Evolutionary conservation across 2,888 invertebrate genomes (phyloP).

Genomic region (Dryobotodes eremita): DNA sequence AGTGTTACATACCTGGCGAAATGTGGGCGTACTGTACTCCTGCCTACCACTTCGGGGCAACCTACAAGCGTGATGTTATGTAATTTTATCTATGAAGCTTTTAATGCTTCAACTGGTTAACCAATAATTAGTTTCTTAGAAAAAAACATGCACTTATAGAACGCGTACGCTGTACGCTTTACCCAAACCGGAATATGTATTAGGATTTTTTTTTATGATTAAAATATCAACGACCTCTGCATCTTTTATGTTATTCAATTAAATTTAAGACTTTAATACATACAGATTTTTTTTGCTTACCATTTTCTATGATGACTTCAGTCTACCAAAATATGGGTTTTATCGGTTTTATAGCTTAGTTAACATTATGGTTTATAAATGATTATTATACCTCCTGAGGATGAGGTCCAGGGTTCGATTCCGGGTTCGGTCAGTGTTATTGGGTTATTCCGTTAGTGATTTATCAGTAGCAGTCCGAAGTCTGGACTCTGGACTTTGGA

Average conservation of each 20-base stretch:
- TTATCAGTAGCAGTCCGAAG: not conserved
- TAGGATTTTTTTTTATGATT: conserved; percentile 2
- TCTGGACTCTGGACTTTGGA: no score
- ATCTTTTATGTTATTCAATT: not conserved
- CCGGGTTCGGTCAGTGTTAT: not conserved
- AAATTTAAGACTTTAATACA: not conserved
- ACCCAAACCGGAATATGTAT: conserved; percentile 3
- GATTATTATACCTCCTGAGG: no score
- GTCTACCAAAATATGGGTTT: not conserved
- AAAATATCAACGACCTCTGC: conserved; percentile 14
- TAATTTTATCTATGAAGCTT: no score
- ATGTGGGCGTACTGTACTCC: no score
- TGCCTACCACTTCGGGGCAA: no score
- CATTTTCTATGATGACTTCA: not conserved
- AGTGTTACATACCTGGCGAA: no score
- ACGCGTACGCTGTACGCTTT: not conserved
- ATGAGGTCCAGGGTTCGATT: no score
- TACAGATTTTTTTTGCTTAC: not conserved
- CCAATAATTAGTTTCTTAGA: not conserved
- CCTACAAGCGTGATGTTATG: no score
- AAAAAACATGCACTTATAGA: conserved; percentile 10
- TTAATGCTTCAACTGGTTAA: no score
- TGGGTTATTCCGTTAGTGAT: not conserved
- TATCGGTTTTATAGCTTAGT: not conserved
- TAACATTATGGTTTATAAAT: not conserved